A percentile compares a stretch with the other conserved stretches of the same genome.
Evolutionary conservation across 2,113 vertebrate genomes (phyloP).

Genomic region (Gallinago paraguaiae): DNA sequence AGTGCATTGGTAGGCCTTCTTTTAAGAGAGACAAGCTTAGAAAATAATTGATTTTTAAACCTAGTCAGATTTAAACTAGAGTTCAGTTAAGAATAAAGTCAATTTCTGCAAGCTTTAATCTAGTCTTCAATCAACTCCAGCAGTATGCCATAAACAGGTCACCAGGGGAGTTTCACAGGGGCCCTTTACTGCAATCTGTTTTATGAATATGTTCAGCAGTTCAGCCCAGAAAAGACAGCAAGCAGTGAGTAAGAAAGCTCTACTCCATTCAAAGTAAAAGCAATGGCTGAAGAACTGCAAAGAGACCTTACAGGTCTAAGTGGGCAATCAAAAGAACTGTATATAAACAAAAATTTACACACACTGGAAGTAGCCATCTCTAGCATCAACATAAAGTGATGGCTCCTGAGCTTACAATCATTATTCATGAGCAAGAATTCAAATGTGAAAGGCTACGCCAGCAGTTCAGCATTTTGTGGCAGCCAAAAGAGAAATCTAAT

Average conservation of each 20-base stretch:
- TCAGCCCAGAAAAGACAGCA: background rate
- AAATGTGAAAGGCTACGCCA: background rate
- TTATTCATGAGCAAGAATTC: background rate
- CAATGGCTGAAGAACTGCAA: background rate
- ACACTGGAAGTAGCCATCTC: background rate
- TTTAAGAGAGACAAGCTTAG: background rate
- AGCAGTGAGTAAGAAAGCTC: background rate
- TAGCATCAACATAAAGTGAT: background rate
- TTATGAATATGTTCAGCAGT: background rate
- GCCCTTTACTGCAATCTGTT: background rate
- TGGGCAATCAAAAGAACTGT: background rate
- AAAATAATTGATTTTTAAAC: background rate
- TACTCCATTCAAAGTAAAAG: background rate
- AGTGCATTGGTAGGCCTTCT: background rate
- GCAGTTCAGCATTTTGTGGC: background rate
- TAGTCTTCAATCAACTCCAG: background rate
- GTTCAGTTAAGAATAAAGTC: background rate
- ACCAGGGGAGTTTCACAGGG: background rate
- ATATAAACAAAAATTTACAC: background rate
- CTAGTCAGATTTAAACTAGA: background rate
- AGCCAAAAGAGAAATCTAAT: background rate
- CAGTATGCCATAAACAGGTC: background rate
- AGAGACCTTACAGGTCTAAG: background rate
- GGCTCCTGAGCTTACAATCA: background rate
- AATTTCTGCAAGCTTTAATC: background rate